phyloP scores from a whole-genome alignment of 2,113 vertebrate genomes.

The Trichechus manatus region DNA sequence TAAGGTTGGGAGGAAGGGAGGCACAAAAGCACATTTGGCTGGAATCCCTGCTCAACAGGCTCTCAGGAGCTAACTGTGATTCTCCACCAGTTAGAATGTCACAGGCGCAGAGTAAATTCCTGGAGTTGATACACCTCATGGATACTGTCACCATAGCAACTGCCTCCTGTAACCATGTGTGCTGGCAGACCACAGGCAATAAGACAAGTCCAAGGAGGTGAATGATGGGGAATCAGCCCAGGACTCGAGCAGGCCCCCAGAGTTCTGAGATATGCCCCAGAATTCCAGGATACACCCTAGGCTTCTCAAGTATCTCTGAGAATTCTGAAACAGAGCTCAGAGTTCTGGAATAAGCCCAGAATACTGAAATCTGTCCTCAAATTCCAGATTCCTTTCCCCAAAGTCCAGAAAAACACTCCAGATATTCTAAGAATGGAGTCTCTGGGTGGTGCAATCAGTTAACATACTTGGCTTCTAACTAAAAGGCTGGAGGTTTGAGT shows the following conservation, averaged over 20 bases:
- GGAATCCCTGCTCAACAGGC: conserved; percentile 50
- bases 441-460: not conserved
- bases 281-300: not conserved
- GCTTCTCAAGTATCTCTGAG: not conserved
- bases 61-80: conserved; percentile 33
- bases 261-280: not conserved
- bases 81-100: conserved; percentile 78
- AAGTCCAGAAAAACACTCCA: not conserved
- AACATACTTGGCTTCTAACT: not conserved
- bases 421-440: not conserved
- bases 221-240: conserved; percentile 41
- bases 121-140: conserved; percentile 73
- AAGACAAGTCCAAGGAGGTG: conserved; percentile 55
- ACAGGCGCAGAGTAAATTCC: conserved; percentile 72
- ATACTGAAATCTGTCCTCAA: conserved; percentile 30
- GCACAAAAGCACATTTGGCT: conserved; percentile 58
- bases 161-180: conserved; percentile 66
- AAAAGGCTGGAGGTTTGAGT: not conserved
- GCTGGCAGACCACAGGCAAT: conserved; percentile 61
- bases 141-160: conserved; percentile 81
- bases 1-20: conserved; percentile 60
- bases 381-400: conserved; percentile 18
- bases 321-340: conserved; percentile 42
- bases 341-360: not conserved
- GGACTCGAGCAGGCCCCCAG: not conserved